Evolutionary conservation across 2,888 invertebrate genomes (phyloP).

Genomic region (Apomyelois bistriatella): DNA sequence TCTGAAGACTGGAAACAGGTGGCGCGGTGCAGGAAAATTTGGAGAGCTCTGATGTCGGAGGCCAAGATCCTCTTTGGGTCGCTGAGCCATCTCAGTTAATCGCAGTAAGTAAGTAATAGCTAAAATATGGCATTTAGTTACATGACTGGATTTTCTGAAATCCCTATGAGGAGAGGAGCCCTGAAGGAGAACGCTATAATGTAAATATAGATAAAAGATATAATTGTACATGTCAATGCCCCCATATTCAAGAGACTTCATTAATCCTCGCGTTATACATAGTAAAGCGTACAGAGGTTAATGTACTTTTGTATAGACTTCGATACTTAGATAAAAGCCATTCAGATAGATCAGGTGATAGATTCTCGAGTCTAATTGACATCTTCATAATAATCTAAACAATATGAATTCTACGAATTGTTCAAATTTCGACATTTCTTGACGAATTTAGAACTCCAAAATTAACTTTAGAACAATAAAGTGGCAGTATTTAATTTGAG

Average conservation of each 20-base stretch:
- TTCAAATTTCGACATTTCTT: background rate
- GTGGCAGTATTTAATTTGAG: background rate
- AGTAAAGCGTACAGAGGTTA: background rate
- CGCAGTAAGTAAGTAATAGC: too few species aligned
- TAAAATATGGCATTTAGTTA: too few species aligned
- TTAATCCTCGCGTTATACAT: background rate
- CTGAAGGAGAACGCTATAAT: too few species aligned
- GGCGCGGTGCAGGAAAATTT: too few species aligned
- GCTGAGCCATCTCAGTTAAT: too few species aligned
- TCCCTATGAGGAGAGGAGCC: too few species aligned
- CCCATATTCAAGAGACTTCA: background rate
- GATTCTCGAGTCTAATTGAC: slow-evolving; percentile 1
- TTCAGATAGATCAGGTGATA: slow-evolving; percentile 1
- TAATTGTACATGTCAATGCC: background rate
- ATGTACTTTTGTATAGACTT: background rate
- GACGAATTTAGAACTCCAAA: slow-evolving; percentile 1
- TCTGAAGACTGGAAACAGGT: too few species aligned
- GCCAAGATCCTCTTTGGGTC: too few species aligned
- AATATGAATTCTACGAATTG: slow-evolving; percentile 7
- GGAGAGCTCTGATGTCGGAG: too few species aligned
- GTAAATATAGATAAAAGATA: too few species aligned
- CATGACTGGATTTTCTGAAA: too few species aligned
- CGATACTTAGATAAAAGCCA: background rate
- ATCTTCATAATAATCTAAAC: slow-evolving; percentile 8
- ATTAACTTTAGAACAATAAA: slow-evolving; percentile 1